These are phyloP conservation scores for Smutsia temminckii DNA, from an alignment of 2,797 vertebrate species.

Conservation along the genomic window DNA sequence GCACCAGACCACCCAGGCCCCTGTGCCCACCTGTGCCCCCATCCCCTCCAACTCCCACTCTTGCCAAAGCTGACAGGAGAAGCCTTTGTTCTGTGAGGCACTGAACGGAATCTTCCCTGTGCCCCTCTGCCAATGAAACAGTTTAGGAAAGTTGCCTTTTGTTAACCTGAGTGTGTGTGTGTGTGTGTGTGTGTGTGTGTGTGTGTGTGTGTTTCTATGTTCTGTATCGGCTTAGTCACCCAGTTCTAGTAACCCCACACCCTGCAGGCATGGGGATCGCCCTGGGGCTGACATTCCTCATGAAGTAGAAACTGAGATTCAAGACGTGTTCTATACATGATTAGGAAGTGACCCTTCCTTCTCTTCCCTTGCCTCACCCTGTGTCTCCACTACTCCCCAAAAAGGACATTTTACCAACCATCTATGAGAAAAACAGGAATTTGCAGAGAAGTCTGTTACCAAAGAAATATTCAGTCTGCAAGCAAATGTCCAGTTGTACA, in stretches of 20 bases:
- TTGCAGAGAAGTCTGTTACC: slow-evolving; percentile 58
- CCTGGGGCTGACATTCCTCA: not conserved
- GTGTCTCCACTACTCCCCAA: not conserved
- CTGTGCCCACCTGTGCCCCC: not conserved
- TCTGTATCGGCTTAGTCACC: not conserved
- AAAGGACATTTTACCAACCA: not conserved
- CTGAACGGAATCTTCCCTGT: not conserved
- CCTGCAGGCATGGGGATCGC: not conserved
- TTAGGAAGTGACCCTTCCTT: not conserved
- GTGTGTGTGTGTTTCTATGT: not conserved
- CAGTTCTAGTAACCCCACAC: not conserved
- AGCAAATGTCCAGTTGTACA: slow-evolving; percentile 65
- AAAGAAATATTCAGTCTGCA: slow-evolving; percentile 60
- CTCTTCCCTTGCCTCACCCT: not conserved
- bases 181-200: not conserved
- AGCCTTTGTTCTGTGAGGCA: not conserved
- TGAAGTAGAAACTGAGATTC: not conserved
- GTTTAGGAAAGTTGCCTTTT: not conserved
- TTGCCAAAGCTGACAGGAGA: not conserved
- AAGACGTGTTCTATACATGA: not conserved
- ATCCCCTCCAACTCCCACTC: too few relatives aligned
- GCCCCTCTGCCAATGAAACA: not conserved
- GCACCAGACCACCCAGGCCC: not conserved
- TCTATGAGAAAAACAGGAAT: not conserved
- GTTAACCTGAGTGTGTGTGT: not conserved